Conservation (phyloP, 2,113 vertebrate species). For the Bombycilla garrulus region DNA sequence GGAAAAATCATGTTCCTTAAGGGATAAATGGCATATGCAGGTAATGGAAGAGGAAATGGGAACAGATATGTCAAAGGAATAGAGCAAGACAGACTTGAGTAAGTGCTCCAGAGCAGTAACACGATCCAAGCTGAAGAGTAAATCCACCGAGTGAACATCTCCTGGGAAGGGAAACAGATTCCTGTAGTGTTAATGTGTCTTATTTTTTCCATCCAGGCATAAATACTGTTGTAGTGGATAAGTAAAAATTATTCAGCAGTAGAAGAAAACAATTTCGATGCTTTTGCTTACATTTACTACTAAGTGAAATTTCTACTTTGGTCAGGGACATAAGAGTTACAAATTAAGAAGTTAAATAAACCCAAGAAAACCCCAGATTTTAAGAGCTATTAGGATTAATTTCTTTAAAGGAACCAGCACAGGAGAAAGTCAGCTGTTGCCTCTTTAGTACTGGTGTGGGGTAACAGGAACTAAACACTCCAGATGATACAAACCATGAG, state of each 20-base stretch:
- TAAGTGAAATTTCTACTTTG: background rate
- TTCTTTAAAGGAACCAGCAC: background rate
- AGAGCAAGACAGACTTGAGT: conserved; percentile 88
- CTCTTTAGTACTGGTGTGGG: background rate
- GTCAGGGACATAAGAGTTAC: background rate
- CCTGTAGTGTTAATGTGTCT: background rate
- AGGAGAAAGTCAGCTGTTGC: background rate
- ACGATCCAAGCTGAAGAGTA: conserved; percentile 86
- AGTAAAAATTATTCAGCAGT: background rate
- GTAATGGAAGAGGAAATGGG: conserved; percentile 42
- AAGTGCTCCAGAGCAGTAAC: conserved; percentile 84
- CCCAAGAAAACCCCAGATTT: accelerated
- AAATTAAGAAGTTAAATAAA: background rate
- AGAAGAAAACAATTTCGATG: background rate
- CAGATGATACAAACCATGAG: background rate
- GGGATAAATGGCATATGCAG: conserved; percentile 76
- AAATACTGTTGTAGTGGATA: accelerated
- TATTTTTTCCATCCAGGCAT: background rate
- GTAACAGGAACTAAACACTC: background rate
- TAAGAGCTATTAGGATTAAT: background rate
- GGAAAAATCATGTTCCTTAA: conserved; percentile 59
- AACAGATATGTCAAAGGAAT: conserved; percentile 74
- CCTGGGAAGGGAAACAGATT: conserved; percentile 48
- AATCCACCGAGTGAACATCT: conserved; percentile 77
- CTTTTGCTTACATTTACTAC: background rate